phyloP scores from a whole-genome alignment of 2,888 invertebrate genomes.

The Notodonta dromedarius region DNA sequence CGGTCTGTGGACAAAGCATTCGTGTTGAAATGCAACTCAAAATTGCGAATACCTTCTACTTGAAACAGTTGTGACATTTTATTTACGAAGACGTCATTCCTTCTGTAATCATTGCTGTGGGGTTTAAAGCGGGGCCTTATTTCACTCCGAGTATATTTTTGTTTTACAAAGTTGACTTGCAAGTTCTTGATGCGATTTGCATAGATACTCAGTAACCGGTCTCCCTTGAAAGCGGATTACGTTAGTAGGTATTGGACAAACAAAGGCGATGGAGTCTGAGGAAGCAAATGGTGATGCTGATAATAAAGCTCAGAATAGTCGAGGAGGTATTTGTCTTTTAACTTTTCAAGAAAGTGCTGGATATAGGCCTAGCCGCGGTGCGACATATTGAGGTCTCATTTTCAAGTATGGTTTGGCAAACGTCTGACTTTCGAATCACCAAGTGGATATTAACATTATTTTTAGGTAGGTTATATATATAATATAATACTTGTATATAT shows the following conservation, averaged over 20 bases:
- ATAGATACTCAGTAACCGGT: slow-evolving; percentile 31
- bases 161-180: slow-evolving; percentile 13
- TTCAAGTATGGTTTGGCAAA: no score
- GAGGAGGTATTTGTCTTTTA: no score
- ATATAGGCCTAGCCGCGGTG: no score
- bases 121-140: slow-evolving; percentile 18
- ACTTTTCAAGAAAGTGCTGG: no score
- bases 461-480: no score
- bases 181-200: slow-evolving; percentile 32
- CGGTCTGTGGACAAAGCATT: slow-evolving; percentile 53
- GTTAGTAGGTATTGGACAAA: slow-evolving; percentile 26
- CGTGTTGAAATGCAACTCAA: slow-evolving; percentile 48
- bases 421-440: no score
- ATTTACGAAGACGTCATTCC: slow-evolving; percentile 22
- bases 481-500: no score
- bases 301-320: background rate
- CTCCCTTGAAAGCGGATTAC: slow-evolving; percentile 29
- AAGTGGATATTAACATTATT: no score
- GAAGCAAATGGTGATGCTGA: slow-evolving; percentile 8
- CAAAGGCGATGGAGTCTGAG: slow-evolving; percentile 16
- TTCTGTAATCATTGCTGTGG: slow-evolving; percentile 20
- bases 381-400: no score
- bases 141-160: slow-evolving; percentile 25
- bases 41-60: slow-evolving; percentile 44
- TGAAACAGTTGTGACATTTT: slow-evolving; percentile 53